Evolutionary conservation across 2,113 vertebrate genomes (phyloP).

Genomic region (Rhizomys pruinosus): DNA sequence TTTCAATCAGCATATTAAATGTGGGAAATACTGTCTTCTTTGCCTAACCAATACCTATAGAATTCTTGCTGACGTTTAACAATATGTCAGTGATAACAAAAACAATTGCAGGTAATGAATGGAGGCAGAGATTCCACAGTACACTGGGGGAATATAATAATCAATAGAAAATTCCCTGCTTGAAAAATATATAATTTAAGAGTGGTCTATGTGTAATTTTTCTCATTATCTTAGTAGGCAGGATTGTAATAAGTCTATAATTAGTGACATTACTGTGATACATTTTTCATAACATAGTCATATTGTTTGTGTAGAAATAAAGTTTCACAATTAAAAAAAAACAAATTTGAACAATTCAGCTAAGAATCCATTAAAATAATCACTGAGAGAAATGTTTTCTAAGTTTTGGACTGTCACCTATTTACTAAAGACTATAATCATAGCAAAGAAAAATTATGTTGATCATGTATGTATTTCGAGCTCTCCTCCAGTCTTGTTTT

Average conservation of each 20-base stretch:
- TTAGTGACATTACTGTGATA: conserved; percentile 76
- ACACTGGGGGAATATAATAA: conserved; percentile 70
- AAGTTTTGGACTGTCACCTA: conserved; percentile 38
- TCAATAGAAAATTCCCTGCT: conserved; percentile 68
- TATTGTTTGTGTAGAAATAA: conserved; percentile 75
- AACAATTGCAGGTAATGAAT: conserved; percentile 61
- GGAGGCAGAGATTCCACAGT: conserved; percentile 62
- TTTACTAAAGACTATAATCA: conserved; percentile 66
- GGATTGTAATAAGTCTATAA: conserved; percentile 72
- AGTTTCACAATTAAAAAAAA: conserved; percentile 68
- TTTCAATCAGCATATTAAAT: conserved; percentile 63
- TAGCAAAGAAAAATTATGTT: conserved; percentile 40
- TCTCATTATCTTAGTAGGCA: conserved; percentile 75
- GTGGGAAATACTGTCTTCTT: conserved; percentile 35
- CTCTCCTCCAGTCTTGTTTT: neutral
- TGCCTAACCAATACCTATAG: neutral
- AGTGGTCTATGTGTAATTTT: conserved; percentile 69
- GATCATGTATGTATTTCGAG: conserved; percentile 52
- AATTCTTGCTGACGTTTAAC: neutral
- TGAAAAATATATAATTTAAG: conserved; percentile 74
- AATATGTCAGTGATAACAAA: conserved; percentile 61
- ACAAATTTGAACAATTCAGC: conserved; percentile 46
- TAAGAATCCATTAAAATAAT: conserved; percentile 73
- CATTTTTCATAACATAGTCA: conserved; percentile 42
- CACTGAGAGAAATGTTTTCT: conserved; percentile 65